phyloP scores from a whole-genome alignment of 2,888 invertebrate genomes.

The Allolobophora icterica region DNA sequence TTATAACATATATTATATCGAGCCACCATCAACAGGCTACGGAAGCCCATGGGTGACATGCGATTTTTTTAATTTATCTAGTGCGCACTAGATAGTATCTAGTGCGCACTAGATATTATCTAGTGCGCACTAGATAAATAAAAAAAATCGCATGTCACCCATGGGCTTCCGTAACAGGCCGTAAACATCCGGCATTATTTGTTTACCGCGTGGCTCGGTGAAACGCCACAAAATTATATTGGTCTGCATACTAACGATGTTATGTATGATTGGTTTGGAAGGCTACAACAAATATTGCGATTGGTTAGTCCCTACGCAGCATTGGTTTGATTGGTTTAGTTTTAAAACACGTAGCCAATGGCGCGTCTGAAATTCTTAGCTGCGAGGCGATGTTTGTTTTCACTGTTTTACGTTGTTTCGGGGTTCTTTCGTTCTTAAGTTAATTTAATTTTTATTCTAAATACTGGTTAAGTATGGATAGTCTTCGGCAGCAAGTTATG shows the following conservation, averaged over 20 bases:
- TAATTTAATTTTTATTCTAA: neutral
- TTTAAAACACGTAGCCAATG: neutral
- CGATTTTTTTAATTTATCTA: no score
- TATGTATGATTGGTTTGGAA: neutral
- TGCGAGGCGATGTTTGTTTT: neutral
- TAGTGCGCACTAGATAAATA: no score
- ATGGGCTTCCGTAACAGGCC: no score
- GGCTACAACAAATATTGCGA: neutral
- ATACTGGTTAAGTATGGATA: conserved; percentile 73
- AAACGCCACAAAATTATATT: neutral
- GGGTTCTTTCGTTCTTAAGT: neutral
- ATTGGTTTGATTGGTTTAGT: neutral
- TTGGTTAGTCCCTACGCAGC: neutral
- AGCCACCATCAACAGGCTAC: no score
- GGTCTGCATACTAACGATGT: neutral
- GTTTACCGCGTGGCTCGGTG: no score
- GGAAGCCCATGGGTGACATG: no score
- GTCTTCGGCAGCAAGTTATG: conserved; percentile 91
- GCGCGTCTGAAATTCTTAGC: neutral
- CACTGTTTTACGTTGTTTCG: neutral
- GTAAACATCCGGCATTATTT: no score
- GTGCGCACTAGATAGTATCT: no score
- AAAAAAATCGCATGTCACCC: no score
- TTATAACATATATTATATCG: no score
- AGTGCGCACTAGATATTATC: no score